Conservation (phyloP, 2,797 vertebrate genomes). For the Triplophysa bombifrons region DNA sequence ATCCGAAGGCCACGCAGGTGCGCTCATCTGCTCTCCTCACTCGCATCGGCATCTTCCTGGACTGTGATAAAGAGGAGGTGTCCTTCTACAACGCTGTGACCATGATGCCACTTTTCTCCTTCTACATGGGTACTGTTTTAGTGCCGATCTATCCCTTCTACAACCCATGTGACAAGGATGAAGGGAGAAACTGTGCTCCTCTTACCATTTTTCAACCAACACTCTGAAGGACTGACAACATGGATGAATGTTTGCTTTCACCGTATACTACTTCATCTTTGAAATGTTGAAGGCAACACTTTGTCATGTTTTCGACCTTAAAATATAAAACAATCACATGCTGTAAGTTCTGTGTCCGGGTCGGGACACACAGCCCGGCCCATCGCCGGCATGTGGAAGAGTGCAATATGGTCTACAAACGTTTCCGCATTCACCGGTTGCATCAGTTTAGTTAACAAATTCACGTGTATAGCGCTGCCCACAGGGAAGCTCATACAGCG, state of each 20-base stretch:
- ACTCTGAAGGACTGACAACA: constrained; percentile 58
- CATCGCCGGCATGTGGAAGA: too few species aligned
- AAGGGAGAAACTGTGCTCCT: constrained; percentile 69
- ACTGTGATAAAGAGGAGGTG: constrained; percentile 78
- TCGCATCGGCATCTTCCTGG: constrained; percentile 77
- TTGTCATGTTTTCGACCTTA: too few species aligned
- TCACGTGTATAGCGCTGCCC: too few species aligned
- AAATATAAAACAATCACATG: too few species aligned
- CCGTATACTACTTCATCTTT: not conserved
- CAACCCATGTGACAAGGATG: constrained; percentile 77
- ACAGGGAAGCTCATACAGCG: too few species aligned
- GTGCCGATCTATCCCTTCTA: constrained; percentile 74
- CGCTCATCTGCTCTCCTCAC: constrained; percentile 58
- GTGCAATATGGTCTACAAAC: too few species aligned
- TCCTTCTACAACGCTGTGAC: constrained; percentile 79
- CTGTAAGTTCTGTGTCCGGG: too few species aligned
- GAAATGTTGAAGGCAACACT: not conserved
- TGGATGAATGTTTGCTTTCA: constrained; percentile 1
- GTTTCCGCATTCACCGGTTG: too few species aligned
- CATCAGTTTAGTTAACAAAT: too few species aligned
- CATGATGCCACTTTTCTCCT: constrained; percentile 76
- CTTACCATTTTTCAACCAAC: constrained; percentile 71
- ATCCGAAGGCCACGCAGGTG: constrained; percentile 72
- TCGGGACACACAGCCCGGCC: too few species aligned
- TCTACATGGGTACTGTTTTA: constrained; percentile 64